phyloP scores from a whole-genome alignment of 2,797 vertebrate species.

The Enteromius viviparus region DNA sequence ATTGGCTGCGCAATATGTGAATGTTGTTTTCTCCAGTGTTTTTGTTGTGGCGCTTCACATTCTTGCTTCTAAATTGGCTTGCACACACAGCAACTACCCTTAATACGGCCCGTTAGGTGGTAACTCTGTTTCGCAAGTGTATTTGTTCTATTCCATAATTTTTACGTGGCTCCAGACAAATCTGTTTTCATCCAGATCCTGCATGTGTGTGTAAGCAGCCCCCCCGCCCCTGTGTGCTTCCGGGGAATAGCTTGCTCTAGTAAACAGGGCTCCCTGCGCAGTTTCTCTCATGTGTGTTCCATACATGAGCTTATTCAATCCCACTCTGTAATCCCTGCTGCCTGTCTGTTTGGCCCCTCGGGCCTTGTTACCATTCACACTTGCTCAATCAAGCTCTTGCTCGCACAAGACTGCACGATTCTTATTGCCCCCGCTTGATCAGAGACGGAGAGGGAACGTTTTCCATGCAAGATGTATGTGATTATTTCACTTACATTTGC shows the following conservation, averaged over 20 bases:
- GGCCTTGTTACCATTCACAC: constrained; percentile 54
- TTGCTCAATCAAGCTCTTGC: constrained; percentile 9
- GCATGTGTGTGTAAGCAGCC: constrained; percentile 5
- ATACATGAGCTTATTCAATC: constrained; percentile 28
- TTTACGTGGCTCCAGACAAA: neutral
- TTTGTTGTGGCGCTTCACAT: neutral
- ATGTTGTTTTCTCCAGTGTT: neutral
- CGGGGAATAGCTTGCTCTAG: constrained; percentile 13
- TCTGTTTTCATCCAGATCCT: constrained; percentile 27
- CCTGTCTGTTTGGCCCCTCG: constrained; percentile 19
- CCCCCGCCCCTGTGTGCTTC: neutral
- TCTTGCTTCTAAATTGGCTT: constrained; percentile 8
- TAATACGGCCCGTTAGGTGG: neutral
- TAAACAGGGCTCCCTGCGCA: constrained; percentile 13
- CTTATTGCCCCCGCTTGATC: constrained; percentile 28
- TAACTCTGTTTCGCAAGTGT: neutral
- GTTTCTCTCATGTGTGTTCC: constrained; percentile 22
- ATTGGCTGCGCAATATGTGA: constrained; percentile 21
- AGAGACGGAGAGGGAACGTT: neutral
- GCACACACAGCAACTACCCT: neutral
- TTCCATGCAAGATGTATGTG: constrained; percentile 1
- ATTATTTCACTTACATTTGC: neutral
- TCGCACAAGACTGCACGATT: neutral
- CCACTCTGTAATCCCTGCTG: constrained; percentile 29
- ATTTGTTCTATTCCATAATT: constrained; percentile 3